Percentiles rank a stretch among this genome's conserved stretches.
Conservation (phyloP, 1,140 invertebrate genomes). For the Drosophila setifemur region DNA sequence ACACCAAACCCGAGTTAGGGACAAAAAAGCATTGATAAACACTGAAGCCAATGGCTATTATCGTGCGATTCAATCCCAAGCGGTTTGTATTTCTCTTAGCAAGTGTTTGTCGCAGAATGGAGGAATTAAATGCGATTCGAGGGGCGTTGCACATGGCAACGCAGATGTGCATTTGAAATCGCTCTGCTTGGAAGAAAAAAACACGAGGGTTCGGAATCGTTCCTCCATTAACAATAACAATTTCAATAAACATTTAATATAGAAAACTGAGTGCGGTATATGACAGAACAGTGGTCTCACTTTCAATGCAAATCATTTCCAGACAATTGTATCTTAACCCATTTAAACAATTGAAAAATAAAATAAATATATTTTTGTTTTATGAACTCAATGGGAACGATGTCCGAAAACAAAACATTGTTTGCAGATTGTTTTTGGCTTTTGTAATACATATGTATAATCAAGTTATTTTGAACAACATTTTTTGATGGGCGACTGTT, state of each 20-base stretch:
- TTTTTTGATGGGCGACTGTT: background rate
- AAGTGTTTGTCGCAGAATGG: slow-evolving; percentile 12
- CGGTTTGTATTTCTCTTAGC: slow-evolving; percentile 1
- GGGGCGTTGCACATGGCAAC: slow-evolving; percentile 32
- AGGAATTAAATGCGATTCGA: slow-evolving; percentile 17
- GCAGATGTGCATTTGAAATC: slow-evolving; percentile 19
- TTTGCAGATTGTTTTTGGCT: too few relatives aligned
- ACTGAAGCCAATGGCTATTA: slow-evolving; percentile 1
- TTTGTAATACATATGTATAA: background rate
- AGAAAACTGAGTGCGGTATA: slow-evolving; percentile 27
- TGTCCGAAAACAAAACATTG: too few relatives aligned
- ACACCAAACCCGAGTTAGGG: slow-evolving; percentile 2
- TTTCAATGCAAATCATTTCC: too few relatives aligned
- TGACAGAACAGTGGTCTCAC: background rate
- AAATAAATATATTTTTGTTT: too few relatives aligned
- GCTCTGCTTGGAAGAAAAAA: background rate
- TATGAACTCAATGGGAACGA: too few relatives aligned
- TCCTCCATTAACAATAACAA: background rate
- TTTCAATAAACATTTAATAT: slow-evolving; percentile 27
- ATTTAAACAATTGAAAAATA: too few relatives aligned
- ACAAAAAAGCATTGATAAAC: slow-evolving; percentile 23
- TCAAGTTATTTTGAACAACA: background rate
- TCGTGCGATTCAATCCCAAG: background rate
- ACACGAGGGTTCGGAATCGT: too few relatives aligned
- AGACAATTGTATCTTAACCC: too few relatives aligned